phyloP scores from a whole-genome alignment of 2,113 vertebrate genomes.

The Colinus virginianus region DNA sequence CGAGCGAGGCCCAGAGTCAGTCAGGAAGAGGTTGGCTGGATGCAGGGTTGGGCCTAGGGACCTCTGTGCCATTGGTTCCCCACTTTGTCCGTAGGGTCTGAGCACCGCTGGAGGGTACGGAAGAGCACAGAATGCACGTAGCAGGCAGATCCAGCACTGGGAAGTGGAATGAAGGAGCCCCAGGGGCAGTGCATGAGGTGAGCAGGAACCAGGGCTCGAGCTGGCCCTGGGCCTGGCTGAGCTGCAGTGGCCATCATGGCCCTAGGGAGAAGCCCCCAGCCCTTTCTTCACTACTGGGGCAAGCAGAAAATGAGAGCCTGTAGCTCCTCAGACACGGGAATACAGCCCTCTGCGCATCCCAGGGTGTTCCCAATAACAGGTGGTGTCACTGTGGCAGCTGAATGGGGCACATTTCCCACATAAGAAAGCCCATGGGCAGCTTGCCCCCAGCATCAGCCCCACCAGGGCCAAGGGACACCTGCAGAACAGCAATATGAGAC shows the following conservation, averaged over 20 bases:
- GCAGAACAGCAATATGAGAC: neutral
- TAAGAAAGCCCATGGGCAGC: neutral
- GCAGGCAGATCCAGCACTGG: neutral
- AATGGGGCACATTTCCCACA: neutral
- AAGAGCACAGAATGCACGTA: neutral
- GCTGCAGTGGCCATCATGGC: neutral
- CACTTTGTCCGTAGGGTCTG: accelerated
- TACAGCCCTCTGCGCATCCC: neutral
- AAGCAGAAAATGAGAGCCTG: neutral
- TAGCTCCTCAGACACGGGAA: accelerated
- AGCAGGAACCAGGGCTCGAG: neutral
- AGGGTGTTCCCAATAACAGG: neutral
- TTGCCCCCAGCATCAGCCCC: neutral
- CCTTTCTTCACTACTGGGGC: neutral
- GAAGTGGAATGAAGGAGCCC: neutral
- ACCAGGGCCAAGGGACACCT: neutral
- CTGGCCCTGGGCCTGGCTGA: neutral
- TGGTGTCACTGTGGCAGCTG: accelerated
- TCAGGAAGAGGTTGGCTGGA: neutral
- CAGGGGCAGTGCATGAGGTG: neutral
- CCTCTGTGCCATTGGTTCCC: no score
- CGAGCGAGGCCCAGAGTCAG: neutral
- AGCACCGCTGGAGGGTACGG: neutral
- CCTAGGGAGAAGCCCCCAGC: neutral
- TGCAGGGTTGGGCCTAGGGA: neutral